Evolutionary conservation across 2,888 invertebrate genomes (phyloP), one percentile per base, ranked within the genome.

Genomic region (Synanthedon andrenaeformis): DNA sequence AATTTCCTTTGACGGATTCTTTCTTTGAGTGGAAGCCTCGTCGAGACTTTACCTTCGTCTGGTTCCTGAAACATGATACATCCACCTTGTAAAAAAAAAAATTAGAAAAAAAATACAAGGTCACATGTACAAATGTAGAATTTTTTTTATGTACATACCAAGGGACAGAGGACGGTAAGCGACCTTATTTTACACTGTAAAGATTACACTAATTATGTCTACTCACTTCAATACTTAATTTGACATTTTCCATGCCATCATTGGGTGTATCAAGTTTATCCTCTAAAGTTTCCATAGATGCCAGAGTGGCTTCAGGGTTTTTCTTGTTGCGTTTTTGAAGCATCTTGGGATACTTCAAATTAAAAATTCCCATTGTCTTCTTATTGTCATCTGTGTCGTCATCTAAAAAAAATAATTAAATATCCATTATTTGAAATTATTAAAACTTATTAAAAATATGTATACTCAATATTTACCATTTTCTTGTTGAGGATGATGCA

Each of bases 201-300:
- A 23, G 23, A 23, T 23, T 23, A 23, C n/a, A n/a, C n/a, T 23
- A 23, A 23, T n/a, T 35, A 35, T 35, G 10, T 35, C 10, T 57
- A 74, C 76, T 76, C 69, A 85, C 89, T 62, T 81, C 84, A 50
- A 83, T 75, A 62, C 92, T 92, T 56, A 92, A 74, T 70, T 93
- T 91, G 5, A 94, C 89, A 63, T 90, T 93, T 72, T 93, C 93
- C 86, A 94, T 89, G 35, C 93, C 94, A 69, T 93, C 93, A 66
- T 91, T 92, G 54, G 92, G 92, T 13, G 91, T 89, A 61, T 91
- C 90, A 54, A 91, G 88, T 61, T 92, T 91, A 63, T 94, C 94
- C 68, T 94, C 94, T 50, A 94, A 81, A 0, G 94, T 94, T 76
- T 95, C 95, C 90, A 93, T 92, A 5, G 94, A 94, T 1, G 95